Percentiles rank a stretch among this genome's conserved stretches.
These are phyloP conservation scores for Rattus rattus DNA, from an alignment of 2,113 vertebrate species.

Conservation along the genomic window DNA sequence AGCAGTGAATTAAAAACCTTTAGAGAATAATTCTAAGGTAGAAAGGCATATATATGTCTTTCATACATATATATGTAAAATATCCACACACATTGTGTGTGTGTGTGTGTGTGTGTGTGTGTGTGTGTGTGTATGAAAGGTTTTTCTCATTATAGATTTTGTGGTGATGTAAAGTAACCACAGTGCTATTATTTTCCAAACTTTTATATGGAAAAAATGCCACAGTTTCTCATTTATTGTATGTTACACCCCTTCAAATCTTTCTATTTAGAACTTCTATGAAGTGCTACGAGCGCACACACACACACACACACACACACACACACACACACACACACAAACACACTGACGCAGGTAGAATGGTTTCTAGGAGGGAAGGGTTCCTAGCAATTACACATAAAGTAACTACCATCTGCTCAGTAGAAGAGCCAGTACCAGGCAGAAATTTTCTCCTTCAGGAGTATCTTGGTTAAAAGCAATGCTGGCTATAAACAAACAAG, in stretches of 20 bases:
- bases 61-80: no score
- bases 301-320: not conserved
- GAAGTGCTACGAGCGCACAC: not conserved
- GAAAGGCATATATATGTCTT: not conserved
- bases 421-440: not conserved
- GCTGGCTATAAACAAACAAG: not conserved
- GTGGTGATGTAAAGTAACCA: not conserved
- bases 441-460: not conserved
- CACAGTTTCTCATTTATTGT: not conserved
- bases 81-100: no score
- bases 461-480: not conserved
- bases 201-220: not conserved
- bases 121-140: not conserved
- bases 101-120: no score
- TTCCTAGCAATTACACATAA: not conserved
- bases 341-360: not conserved
- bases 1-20: slow-evolving; percentile 3
- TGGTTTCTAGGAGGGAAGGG: not conserved
- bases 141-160: not conserved
- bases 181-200: not conserved
- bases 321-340: not conserved
- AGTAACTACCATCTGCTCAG: not conserved
- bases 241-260: not conserved
- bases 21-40: slow-evolving; percentile 10
- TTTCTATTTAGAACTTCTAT: slow-evolving; percentile 12